Evolutionary conservation across 1,140 invertebrate genomes (phyloP).

Genomic region (Drosophila baimaii): DNA sequence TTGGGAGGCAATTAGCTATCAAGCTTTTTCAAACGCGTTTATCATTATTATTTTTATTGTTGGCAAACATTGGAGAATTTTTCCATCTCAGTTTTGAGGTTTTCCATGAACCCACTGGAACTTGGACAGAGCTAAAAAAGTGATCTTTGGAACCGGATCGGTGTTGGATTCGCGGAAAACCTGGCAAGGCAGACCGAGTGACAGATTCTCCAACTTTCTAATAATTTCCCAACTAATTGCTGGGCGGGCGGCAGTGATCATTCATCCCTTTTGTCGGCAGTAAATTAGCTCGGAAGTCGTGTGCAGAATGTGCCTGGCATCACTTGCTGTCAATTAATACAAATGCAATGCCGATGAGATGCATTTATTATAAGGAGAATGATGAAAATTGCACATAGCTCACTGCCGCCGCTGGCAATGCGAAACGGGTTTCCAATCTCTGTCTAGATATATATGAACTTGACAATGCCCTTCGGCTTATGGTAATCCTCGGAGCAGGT

Average conservation of each 20-base stretch:
- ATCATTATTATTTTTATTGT: slow-evolving; percentile 1
- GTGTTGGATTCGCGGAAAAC: slow-evolving; percentile 29
- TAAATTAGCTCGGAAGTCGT: slow-evolving; percentile 45
- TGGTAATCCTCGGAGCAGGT: slow-evolving; percentile 15
- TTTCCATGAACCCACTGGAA: slow-evolving; percentile 35
- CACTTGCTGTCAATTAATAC: slow-evolving; percentile 36
- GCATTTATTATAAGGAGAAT: slow-evolving; percentile 38
- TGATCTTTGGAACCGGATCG: slow-evolving; percentile 19
- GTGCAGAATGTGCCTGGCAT: slow-evolving; percentile 30
- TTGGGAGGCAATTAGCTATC: slow-evolving; percentile 16
- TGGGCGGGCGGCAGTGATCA: slow-evolving; percentile 10
- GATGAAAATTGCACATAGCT: slow-evolving; percentile 44
- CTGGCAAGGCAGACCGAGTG: neutral
- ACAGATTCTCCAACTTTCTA: slow-evolving; percentile 15
- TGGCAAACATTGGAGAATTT: slow-evolving; percentile 35
- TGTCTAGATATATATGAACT: slow-evolving; percentile 10
- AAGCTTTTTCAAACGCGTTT: slow-evolving; percentile 5
- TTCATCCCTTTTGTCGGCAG: slow-evolving; percentile 32
- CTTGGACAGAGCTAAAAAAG: slow-evolving; percentile 7
- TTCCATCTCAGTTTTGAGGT: slow-evolving; percentile 32
- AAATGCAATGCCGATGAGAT: slow-evolving; percentile 33
- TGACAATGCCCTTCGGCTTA: slow-evolving; percentile 40
- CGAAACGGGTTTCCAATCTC: slow-evolving; percentile 38
- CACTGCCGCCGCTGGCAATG: slow-evolving; percentile 23
- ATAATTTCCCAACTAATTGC: slow-evolving; percentile 24